Evolutionary conservation across 2,888 invertebrate species (phyloP), one percentile per base, ranked within the genome.

Genomic region (Stratiomys singularior): DNA sequence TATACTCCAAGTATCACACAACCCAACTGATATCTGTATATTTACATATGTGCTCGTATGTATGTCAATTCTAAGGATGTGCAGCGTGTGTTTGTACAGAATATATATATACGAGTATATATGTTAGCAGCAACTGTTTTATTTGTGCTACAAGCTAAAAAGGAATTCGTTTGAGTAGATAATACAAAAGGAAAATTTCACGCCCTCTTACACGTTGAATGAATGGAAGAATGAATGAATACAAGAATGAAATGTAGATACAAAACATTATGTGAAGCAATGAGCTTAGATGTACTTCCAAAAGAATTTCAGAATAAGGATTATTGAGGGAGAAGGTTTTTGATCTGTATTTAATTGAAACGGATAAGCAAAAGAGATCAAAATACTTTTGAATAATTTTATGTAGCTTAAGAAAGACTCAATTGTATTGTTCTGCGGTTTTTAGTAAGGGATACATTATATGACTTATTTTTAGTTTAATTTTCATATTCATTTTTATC

Each of bases 101-200:
- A 60, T 60, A 52, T 4, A 5, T 52, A 9, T 18, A 23, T 60
- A 37, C 37, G 5, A 37, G 37, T 9, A 21, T 25, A 60, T 23
- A 23, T 60, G 25, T 60, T 60, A 23, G 23, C 7, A 60, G 58
- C 25, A n/a, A 23, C 58, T 60, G 58, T 60, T 23, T 60, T 60
- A n/a, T 23, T 52, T 5, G 25, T 60, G 58, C n/a, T 11, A 64
- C n/a, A 15, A 30, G 30, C n/a, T 9, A n/a, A 64, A 37, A 37
- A 37, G 37, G 9, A 37, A 9, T 37, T 37, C 9, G 37, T 9
- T 5, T 3, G 37, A 37, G 37, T 37, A 37, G 64, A 64, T 64
- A 64, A 18, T 18, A 30, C 28, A 64, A 64, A 64, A 64, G 23
- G 28, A 23, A 64, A 30, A 28, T 64, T 64, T 30, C 28, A 64